Base-by-base conservation (phyloP, 2,113 vertebrate genomes). In the Bostrychus sinensis region DNA sequence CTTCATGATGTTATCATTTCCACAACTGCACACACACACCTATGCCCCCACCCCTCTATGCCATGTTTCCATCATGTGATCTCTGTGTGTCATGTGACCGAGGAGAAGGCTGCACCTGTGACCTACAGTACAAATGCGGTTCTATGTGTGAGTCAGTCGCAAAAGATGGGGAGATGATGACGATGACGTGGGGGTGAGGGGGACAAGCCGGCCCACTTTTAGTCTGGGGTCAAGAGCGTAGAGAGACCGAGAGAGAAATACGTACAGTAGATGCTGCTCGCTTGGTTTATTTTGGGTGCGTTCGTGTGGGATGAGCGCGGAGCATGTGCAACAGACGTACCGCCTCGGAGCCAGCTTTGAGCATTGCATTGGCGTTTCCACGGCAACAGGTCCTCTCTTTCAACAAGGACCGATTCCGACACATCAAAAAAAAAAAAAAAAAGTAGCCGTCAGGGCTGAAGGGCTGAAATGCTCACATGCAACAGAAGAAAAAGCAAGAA, bases 341-440 rank as follows among this genome's bases (percentile, higher is more conserved):
- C 17, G 56, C 74, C 66, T 72, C 23, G 1, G 30, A 83, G 69
- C 55, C n/a, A 83, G 69, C 55, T 26, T 22, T 62, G 43, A 56
- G 79, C 84, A 61, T 86, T 53, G 36, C 58, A 0, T 17, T 10
- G 62, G 83, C 66, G 53, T 51, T 51, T 51, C 58, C 82, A 77
- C 69, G 73, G 84, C 84, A 90, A 90, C 86, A 83, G 72, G 82
- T 86, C 60, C 65, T 72, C 70, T 77, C 72, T 34, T 34, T 10
- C 7, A 5, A 68, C 48, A n/a, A 48, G 28, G 42, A 74, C 61
- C 8, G 41, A 46, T 45, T 80, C 64, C 43, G 56, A 79, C 69
- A 65, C 41, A 53, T 59, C 53, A 36, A 56, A n/a, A n/a, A n/a
- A n/a, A n/a, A n/a, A n/a, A n/a, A n/a, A n/a, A n/a, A n/a, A n/a